These are phyloP conservation scores for Maniola jurtina DNA, from an alignment of 1,140 invertebrate species.

Conservation along the genomic window DNA sequence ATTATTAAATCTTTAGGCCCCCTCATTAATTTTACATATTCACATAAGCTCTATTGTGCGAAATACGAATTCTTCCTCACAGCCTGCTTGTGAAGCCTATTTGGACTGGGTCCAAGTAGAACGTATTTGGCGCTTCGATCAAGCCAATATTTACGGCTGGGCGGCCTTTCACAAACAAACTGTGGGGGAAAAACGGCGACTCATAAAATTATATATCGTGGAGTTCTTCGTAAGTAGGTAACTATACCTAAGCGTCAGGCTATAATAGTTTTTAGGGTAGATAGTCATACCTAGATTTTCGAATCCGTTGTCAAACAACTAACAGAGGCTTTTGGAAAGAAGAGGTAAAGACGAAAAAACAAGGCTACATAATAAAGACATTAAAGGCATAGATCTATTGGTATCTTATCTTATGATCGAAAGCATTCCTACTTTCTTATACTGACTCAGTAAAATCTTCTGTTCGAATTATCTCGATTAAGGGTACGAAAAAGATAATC, in stretches of 20 bases:
- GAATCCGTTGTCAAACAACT: too few relatives aligned
- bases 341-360: too few relatives aligned
- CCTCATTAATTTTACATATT: constrained; percentile 8
- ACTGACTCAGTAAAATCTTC: too few relatives aligned
- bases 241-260: not conserved
- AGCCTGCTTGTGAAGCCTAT: constrained; percentile 26
- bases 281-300: too few relatives aligned
- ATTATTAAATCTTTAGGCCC: not conserved
- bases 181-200: constrained; percentile 11
- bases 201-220: constrained; percentile 2
- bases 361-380: too few relatives aligned
- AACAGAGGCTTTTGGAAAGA: too few relatives aligned
- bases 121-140: constrained; percentile 39
- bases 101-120: constrained; percentile 35
- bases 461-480: too few relatives aligned
- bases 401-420: too few relatives aligned
- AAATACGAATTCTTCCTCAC: not conserved
- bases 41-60: not conserved
- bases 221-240: not conserved
- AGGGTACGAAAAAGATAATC: too few relatives aligned
- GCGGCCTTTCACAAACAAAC: constrained; percentile 34
- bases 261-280: not conserved
- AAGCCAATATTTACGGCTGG: constrained; percentile 32
- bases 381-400: too few relatives aligned
- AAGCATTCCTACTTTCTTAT: too few relatives aligned